phyloP scores from a whole-genome alignment of 2,113 vertebrate species.

The Sclerurus mexicanus region DNA sequence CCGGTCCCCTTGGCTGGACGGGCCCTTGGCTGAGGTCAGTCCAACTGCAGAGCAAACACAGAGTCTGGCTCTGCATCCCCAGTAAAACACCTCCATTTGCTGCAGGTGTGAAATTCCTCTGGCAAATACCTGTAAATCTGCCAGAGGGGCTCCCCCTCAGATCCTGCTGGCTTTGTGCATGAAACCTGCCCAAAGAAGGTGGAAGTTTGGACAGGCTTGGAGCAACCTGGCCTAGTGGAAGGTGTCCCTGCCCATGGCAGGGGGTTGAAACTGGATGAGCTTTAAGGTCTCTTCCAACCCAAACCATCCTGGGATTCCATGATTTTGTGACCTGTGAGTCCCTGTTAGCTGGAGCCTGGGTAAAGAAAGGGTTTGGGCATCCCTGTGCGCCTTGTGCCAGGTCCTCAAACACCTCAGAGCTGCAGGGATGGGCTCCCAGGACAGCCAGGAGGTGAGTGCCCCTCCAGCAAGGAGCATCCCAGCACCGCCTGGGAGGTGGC shows the following conservation, averaged over 20 bases:
- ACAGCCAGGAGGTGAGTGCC: background rate
- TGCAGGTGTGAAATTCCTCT: background rate
- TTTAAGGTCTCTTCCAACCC: background rate
- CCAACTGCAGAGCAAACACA: background rate
- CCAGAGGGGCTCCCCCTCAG: no score
- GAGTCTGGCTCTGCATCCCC: background rate
- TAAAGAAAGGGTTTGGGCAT: background rate
- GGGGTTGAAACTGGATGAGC: background rate
- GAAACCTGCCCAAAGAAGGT: background rate
- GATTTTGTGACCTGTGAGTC: background rate
- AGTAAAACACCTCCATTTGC: background rate
- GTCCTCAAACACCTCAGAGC: background rate
- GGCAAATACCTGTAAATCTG: background rate
- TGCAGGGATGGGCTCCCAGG: background rate
- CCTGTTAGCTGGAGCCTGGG: background rate
- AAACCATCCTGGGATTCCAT: background rate
- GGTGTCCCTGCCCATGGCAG: background rate
- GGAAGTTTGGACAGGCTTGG: fast-evolving
- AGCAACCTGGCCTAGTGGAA: background rate
- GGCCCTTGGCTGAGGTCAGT: background rate
- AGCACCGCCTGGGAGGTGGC: background rate
- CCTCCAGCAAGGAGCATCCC: background rate
- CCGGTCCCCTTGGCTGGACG: background rate
- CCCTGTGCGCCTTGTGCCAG: fast-evolving
- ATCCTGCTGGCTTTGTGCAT: background rate